phyloP scores from a whole-genome alignment of 1,140 invertebrate genomes.

The Saccostrea cuccullata region DNA sequence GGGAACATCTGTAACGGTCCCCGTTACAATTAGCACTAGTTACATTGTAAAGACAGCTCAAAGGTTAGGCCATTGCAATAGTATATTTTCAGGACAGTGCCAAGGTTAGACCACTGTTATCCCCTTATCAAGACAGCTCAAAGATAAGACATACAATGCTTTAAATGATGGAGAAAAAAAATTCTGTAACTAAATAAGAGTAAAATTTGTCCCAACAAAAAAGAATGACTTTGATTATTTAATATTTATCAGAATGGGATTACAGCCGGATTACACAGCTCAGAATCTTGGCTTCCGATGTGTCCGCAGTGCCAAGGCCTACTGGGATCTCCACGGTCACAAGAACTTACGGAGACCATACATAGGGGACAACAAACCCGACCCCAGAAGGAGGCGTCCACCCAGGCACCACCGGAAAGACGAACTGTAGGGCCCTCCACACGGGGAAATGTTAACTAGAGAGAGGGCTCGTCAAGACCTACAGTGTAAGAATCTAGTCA shows the following conservation, averaged over 20 bases:
- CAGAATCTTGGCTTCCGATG: slow-evolving; percentile 70
- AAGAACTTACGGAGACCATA: neutral
- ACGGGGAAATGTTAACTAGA: neutral
- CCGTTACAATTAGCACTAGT: too few relatives aligned
- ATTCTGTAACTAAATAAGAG: neutral
- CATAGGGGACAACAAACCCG: neutral
- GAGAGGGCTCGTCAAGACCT: neutral
- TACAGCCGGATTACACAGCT: slow-evolving; percentile 62
- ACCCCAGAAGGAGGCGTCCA: neutral
- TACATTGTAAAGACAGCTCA: too few relatives aligned
- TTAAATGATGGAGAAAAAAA: neutral
- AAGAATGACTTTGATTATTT: neutral
- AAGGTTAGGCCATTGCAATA: slow-evolving; percentile 32
- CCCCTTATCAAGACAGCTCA: neutral
- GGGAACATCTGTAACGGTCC: too few relatives aligned
- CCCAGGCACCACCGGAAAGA: slow-evolving; percentile 29
- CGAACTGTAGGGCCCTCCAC: neutral
- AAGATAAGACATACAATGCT: neutral
- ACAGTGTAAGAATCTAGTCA: neutral
- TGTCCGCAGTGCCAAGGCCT: slow-evolving; percentile 59
- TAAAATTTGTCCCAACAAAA: neutral
- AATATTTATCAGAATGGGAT: slow-evolving; percentile 62
- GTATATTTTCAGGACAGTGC: too few relatives aligned
- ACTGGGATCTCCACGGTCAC: slow-evolving; percentile 40
- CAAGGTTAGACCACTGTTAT: too few relatives aligned